Evolutionary conservation across 2,113 vertebrate species (phyloP), one percentile per base, ranked within the genome.

Genomic region (Dendrocopos noguchii): DNA sequence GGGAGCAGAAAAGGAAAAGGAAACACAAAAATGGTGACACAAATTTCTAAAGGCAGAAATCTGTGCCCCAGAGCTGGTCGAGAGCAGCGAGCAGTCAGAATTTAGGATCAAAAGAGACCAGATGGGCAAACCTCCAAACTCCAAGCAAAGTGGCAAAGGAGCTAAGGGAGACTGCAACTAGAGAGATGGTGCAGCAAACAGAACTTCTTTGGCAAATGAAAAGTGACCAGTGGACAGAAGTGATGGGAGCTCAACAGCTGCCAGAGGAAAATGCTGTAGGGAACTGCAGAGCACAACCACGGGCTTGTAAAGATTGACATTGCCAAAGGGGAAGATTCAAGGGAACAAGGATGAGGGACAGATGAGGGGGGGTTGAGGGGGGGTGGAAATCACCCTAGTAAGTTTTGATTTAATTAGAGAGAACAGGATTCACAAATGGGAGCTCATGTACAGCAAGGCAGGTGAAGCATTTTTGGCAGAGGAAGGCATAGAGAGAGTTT

Each of bases 391-490:
- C 3, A 22, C 1, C 3, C 27, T 50, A 8, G 22, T 18, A 79
- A 66, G 24, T 71, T 85, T 46, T 85, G 46, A 91, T 88, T 74
- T 88, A 83, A 91, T 79, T 88, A 75, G 83, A 76, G 63, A 75
- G 63, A 71, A 66, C 72, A 71, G 57, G 71, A 65, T 85, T 88
- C 94, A 93, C 46, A 61, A 92, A 39, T 56, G 57, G 34, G 63
- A 93, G 39, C 22, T 79, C 56, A 56, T 14, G 44, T 31, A 24
- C 5, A 74, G 50, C 71, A 70, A 81, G 28, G 10, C 88, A 74
- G 57, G 46, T 44, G 56, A 91, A 73, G 57, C 24, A 9, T 66
- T 93, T 81, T 85, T 90, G 90, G 67, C 80, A 82, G 39, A 74
- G 17, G 14, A 18, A 70, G 9, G 33, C 27, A 16, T 4, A 10